phyloP scores from a whole-genome alignment of 2,797 vertebrate species.

The Champsocephalus esox region DNA sequence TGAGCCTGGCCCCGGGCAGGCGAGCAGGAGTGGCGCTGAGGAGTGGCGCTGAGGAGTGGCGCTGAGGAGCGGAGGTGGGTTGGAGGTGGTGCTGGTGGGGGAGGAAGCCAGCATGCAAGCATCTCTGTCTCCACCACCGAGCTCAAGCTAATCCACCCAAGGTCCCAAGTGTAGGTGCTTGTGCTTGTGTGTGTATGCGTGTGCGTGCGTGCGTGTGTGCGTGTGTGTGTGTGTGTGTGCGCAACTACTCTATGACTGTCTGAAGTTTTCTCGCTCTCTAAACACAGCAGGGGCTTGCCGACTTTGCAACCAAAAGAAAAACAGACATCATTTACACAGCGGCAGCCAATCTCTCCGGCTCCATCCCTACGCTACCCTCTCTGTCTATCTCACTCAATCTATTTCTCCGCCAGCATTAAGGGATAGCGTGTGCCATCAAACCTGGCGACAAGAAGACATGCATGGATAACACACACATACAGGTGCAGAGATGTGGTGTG shows the following conservation, averaged over 20 bases:
- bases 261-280: constrained; percentile 72
- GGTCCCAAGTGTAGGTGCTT: constrained; percentile 74
- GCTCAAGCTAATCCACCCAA: constrained; percentile 82
- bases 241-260: constrained; percentile 74
- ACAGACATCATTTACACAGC: constrained; percentile 75
- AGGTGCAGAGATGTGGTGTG: constrained; percentile 61
- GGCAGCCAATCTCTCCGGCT: constrained; percentile 74
- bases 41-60: constrained; percentile 69
- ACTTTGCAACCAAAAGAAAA: constrained; percentile 74
- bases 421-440: constrained; percentile 63
- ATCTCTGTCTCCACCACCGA: constrained; percentile 78
- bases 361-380: constrained; percentile 80
- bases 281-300: constrained; percentile 68
- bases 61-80: constrained; percentile 65
- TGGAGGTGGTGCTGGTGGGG: constrained; percentile 50
- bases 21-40: constrained; percentile 80
- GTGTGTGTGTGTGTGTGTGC: constrained; percentile 36
- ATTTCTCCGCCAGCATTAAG: constrained; percentile 83
- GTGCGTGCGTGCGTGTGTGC: constrained; percentile 19
- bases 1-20: constrained; percentile 86
- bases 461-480: constrained; percentile 35
- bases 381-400: constrained; percentile 74
- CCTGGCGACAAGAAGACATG: constrained; percentile 32
- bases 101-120: constrained; percentile 69
- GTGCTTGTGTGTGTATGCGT: neutral